Evolutionary conservation across 2,113 vertebrate species (phyloP).

Genomic region (Notechis scutatus): DNA sequence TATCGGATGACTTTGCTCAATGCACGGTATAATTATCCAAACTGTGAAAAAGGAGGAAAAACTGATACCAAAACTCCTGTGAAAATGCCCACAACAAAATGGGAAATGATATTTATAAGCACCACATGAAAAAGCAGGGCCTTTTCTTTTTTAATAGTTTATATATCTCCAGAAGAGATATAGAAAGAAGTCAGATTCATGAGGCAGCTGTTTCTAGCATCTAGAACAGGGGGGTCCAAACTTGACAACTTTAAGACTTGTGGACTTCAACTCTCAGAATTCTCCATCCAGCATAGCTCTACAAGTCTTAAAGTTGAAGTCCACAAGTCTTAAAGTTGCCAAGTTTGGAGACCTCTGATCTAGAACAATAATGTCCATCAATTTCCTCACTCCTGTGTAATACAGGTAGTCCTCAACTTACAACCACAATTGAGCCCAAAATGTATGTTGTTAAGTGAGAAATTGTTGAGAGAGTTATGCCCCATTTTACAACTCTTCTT

Average conservation of each 20-base stretch:
- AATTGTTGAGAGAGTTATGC: too few relatives aligned
- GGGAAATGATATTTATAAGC: constrained; percentile 24
- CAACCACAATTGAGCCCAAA: too few relatives aligned
- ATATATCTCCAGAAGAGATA: background rate
- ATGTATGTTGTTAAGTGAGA: too few relatives aligned
- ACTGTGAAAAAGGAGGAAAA: constrained; percentile 47
- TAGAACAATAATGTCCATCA: background rate
- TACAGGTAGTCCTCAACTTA: too few relatives aligned
- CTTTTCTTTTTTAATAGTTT: background rate
- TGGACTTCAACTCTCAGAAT: too few relatives aligned
- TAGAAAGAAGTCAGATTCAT: background rate
- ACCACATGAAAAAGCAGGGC: background rate
- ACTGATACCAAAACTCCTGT: constrained; percentile 40
- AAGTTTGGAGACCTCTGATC: background rate
- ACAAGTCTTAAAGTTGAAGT: too few relatives aligned
- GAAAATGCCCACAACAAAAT: constrained; percentile 41
- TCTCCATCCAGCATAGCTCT: too few relatives aligned
- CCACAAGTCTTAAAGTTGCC: too few relatives aligned
- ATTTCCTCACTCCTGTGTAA: background rate
- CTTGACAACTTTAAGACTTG: too few relatives aligned
- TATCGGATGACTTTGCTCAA: constrained; percentile 57
- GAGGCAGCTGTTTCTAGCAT: background rate
- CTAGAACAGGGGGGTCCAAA: background rate
- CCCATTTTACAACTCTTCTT: too few relatives aligned
- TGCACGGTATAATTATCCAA: constrained; percentile 63